A percentile compares a stretch with the other conserved stretches of the same genome.
Evolutionary conservation across 2,797 vertebrate species (phyloP).

Genomic region (Argentina silus): DNA sequence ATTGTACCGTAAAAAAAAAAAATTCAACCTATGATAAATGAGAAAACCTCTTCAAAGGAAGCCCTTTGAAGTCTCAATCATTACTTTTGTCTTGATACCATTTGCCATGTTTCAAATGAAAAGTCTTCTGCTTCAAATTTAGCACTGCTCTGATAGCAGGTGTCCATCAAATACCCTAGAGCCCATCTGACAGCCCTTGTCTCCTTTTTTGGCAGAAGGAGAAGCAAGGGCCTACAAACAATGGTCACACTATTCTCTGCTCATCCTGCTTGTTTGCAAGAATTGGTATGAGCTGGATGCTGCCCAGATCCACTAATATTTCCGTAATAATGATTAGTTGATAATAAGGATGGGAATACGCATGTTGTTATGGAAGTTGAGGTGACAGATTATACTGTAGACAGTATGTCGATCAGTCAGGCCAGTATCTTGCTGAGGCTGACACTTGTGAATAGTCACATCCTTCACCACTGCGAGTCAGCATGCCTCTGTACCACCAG

Average conservation of each 20-base stretch:
- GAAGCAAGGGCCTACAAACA: slow-evolving; percentile 40
- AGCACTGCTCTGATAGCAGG: slow-evolving; percentile 69
- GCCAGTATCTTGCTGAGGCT: background rate
- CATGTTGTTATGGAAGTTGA: too few species aligned
- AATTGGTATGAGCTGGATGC: slow-evolving; percentile 20
- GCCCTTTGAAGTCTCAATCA: slow-evolving; percentile 11
- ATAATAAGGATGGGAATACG: background rate
- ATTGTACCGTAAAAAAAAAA: background rate
- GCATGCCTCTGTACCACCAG: background rate
- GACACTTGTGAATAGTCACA: background rate
- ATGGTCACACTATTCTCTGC: slow-evolving; percentile 62
- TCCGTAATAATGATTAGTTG: too few species aligned
- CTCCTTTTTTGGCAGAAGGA: slow-evolving; percentile 49
- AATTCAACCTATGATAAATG: background rate
- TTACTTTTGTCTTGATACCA: slow-evolving; percentile 16
- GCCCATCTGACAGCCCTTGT: slow-evolving; percentile 59
- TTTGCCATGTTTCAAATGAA: slow-evolving; percentile 54
- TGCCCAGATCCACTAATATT: too few species aligned
- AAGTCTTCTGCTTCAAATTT: slow-evolving; percentile 55
- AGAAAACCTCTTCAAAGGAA: background rate
- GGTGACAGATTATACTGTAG: too few species aligned
- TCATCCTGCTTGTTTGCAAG: slow-evolving; percentile 43
- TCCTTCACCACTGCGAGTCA: background rate
- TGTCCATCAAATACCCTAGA: slow-evolving; percentile 70
- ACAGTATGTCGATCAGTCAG: background rate